These are phyloP conservation scores for Epinephelus awoara DNA, from an alignment of 2,797 vertebrate genomes.

Conservation along the genomic window DNA sequence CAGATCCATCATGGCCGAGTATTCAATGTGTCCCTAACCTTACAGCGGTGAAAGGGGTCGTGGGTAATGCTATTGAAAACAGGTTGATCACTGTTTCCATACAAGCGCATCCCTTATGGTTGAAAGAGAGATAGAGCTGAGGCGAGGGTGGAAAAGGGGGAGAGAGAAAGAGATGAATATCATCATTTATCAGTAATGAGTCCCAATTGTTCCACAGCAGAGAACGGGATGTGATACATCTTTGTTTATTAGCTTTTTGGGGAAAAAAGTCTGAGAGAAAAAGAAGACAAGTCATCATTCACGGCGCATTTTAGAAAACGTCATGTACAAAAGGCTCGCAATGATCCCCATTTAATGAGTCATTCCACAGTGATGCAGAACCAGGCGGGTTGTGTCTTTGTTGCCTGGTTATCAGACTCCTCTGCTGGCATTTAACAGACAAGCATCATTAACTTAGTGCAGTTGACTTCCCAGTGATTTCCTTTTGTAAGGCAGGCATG, in stretches of 20 bases:
- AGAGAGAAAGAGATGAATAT: constrained; percentile 52
- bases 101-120: constrained; percentile 24
- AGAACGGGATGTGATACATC: constrained; percentile 54
- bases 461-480: constrained; percentile 71
- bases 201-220: constrained; percentile 38
- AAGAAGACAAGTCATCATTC: constrained; percentile 53
- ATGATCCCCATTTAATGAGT: constrained; percentile 68
- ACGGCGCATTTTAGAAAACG: constrained; percentile 65
- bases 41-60: constrained; percentile 57
- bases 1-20: constrained; percentile 70
- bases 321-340: constrained; percentile 56
- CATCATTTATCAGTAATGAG: constrained; percentile 58
- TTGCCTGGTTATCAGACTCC: constrained; percentile 68
- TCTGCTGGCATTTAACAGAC: constrained; percentile 65
- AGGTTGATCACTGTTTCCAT: constrained; percentile 65
- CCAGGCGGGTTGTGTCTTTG: constrained; percentile 50
- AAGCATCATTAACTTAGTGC: constrained; percentile 63
- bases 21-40: constrained; percentile 70
- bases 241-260: constrained; percentile 64
- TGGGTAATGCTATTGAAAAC: constrained; percentile 65
- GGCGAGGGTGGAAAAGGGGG: constrained; percentile 3
- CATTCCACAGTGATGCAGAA: constrained; percentile 52
- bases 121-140: constrained; percentile 32
- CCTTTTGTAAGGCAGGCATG: constrained; percentile 32
- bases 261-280: constrained; percentile 18